phyloP scores from a whole-genome alignment of 2,113 vertebrate species.

The Dasypus novemcinctus region DNA sequence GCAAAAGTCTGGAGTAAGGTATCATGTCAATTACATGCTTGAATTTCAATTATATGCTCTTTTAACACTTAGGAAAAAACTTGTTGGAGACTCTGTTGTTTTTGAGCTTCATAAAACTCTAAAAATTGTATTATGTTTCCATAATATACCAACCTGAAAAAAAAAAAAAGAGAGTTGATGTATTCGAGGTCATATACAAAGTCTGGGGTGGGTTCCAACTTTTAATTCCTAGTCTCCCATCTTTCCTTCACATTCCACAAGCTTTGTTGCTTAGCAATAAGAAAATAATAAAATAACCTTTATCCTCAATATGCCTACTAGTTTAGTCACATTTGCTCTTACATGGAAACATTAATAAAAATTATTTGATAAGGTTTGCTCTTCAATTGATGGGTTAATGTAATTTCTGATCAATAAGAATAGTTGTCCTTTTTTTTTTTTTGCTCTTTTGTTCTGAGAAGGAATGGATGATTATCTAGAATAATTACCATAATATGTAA shows the following conservation, averaged over 20 bases:
- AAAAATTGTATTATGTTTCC: background rate
- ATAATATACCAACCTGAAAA: background rate
- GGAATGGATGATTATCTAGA: background rate
- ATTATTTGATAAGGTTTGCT: background rate
- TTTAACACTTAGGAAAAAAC: background rate
- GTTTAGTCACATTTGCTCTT: background rate
- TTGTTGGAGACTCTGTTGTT: background rate
- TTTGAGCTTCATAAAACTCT: background rate
- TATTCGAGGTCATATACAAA: background rate
- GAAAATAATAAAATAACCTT: background rate
- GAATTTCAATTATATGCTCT: background rate
- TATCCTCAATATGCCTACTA: background rate
- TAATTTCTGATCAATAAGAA: constrained; percentile 31
- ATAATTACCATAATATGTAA: no score
- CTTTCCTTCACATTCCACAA: background rate
- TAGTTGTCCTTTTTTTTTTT: background rate
- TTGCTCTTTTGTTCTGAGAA: background rate
- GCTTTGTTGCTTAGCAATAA: background rate
- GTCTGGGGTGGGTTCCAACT: background rate
- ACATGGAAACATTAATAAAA: constrained; percentile 17
- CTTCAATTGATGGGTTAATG: background rate
- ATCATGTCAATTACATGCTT: background rate
- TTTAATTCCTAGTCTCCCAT: background rate
- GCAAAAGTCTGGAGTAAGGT: background rate
- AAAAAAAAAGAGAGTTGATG: background rate